phyloP scores from a whole-genome alignment of 2,113 vertebrate genomes.

The Tympanuchus pallidicinctus region DNA sequence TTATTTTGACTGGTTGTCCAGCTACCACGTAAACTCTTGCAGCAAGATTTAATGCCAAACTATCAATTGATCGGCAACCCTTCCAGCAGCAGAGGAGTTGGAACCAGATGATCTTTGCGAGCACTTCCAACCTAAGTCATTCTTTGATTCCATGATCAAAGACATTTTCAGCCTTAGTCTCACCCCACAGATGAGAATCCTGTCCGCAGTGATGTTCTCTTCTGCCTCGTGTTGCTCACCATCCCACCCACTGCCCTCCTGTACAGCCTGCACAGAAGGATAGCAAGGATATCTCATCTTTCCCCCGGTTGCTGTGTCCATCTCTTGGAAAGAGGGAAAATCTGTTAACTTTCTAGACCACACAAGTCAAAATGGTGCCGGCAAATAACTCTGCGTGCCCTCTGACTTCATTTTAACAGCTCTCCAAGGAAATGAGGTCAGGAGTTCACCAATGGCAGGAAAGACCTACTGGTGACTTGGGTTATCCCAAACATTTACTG shows the following conservation, averaged over 20 bases:
- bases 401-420: constrained; percentile 92
- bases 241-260: not conserved
- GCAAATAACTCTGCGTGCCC: constrained; percentile 92
- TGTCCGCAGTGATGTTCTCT: accelerated
- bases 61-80: too few relatives aligned
- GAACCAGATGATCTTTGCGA: too few relatives aligned
- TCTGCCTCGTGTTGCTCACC: not conserved
- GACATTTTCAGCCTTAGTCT: not conserved
- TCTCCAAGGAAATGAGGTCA: constrained; percentile 90
- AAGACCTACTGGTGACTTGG: constrained; percentile 82
- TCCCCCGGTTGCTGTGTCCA: not conserved
- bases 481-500: constrained; percentile 81
- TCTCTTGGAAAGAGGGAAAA: constrained; percentile 75
- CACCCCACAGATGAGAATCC: not conserved
- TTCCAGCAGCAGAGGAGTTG: too few relatives aligned
- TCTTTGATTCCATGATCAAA: not conserved
- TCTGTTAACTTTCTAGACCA: constrained; percentile 93
- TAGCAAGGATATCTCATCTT: constrained; percentile 44
- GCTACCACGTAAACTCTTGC: not conserved
- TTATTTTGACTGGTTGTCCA: not conserved
- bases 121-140: too few relatives aligned
- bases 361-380: constrained; percentile 89
- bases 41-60: not conserved
- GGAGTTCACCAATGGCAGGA: constrained; percentile 92
- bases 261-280: not conserved